phyloP scores from a whole-genome alignment of 2,888 invertebrate genomes.

The Entomobrya multifasciata region DNA sequence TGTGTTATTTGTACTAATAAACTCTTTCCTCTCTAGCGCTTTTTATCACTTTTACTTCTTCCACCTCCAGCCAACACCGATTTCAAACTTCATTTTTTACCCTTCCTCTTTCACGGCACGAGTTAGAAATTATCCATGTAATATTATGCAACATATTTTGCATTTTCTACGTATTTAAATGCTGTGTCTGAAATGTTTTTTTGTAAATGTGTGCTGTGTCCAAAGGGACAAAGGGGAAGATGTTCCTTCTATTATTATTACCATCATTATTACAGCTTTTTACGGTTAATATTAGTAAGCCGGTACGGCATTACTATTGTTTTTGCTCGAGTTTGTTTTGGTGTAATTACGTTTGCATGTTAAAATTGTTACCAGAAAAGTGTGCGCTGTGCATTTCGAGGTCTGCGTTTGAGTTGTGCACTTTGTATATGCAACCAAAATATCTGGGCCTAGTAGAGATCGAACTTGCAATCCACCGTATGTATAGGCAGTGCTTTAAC shows the following conservation, averaged over 20 bases:
- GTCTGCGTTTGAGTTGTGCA: no score
- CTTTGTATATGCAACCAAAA: no score
- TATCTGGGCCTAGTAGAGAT: no score
- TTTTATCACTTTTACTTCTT: neutral
- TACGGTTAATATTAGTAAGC: constrained; percentile 61
- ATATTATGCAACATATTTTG: constrained; percentile 56
- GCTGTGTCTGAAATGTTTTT: neutral
- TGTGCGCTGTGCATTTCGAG: no score
- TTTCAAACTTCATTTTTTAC: constrained; percentile 10
- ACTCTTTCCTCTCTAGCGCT: neutral
- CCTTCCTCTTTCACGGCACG: neutral
- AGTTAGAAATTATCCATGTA: constrained; percentile 54
- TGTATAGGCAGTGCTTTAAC: no score
- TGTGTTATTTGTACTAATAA: neutral
- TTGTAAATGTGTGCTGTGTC: neutral
- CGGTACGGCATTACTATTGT: no score
- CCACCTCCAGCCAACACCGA: neutral
- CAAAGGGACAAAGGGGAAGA: constrained; percentile 10
- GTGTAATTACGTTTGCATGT: no score
- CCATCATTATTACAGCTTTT: constrained; percentile 59
- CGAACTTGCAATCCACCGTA: no score
- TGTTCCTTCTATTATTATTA: constrained; percentile 45
- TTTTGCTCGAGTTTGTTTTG: no score
- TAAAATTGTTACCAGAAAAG: no score
- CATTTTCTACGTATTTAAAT: constrained; percentile 39